These are phyloP conservation scores for Sylvicola fuscatus DNA, from an alignment of 2,888 invertebrate species.

Conservation along the genomic window DNA sequence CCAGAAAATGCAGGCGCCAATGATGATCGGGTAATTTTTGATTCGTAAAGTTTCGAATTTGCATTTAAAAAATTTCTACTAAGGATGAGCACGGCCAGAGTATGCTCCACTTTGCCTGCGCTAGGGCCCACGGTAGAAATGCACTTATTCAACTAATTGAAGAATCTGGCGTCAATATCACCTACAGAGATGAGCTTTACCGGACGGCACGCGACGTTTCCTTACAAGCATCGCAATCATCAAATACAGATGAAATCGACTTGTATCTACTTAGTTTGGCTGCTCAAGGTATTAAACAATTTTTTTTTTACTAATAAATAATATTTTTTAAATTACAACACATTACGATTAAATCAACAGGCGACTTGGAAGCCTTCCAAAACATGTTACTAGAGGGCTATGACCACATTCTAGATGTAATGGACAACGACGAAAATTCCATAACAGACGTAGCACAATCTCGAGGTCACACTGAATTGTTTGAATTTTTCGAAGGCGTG, in stretches of 20 bases:
- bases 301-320: background rate
- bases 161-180: constrained; percentile 61
- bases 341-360: too few species aligned
- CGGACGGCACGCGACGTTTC: constrained; percentile 74
- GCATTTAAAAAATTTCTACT: constrained; percentile 4
- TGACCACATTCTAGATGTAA: constrained; percentile 63
- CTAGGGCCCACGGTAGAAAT: constrained; percentile 59
- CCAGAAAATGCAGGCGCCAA: constrained; percentile 38
- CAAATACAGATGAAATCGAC: constrained; percentile 67
- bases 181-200: constrained; percentile 68
- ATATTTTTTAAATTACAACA: constrained; percentile 1
- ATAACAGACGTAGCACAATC: constrained; percentile 49
- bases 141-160: constrained; percentile 59
- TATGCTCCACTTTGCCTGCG: constrained; percentile 73
- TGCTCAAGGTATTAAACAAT: constrained; percentile 59
- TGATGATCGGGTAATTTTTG: constrained; percentile 41
- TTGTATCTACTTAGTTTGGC: constrained; percentile 57
- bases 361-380: constrained; percentile 40
- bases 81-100: constrained; percentile 82
- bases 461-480: constrained; percentile 44
- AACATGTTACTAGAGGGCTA: constrained; percentile 52
- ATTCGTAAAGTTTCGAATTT: background rate
- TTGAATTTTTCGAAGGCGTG: constrained; percentile 47
- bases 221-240: constrained; percentile 51
- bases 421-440: constrained; percentile 45